A percentile compares a stretch with the other conserved stretches of the same genome.
Conservation (phyloP, 1,140 invertebrate genomes). For the Panagrolaimus sp. region DNA sequence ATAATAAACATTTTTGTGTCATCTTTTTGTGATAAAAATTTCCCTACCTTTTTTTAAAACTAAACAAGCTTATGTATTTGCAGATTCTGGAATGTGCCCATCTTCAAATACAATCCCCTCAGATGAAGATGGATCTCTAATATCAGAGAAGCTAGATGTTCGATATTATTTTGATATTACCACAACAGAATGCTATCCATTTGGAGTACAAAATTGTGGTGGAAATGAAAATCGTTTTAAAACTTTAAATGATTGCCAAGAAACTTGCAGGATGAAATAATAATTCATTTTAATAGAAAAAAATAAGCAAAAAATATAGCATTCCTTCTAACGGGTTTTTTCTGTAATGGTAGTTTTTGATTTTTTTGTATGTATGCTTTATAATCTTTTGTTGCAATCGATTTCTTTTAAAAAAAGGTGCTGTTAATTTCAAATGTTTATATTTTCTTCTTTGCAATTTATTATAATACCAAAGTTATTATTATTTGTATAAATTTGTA, state of each 20-base stretch:
- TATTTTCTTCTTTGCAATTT: not conserved
- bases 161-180: constrained; percentile 47
- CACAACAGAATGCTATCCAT: constrained; percentile 51
- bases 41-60: too few species aligned
- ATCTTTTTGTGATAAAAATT: too few species aligned
- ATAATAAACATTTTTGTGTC: not conserved
- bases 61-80: too few species aligned
- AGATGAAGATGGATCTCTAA: not conserved
- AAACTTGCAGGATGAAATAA: constrained; percentile 12
- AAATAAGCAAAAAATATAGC: not conserved
- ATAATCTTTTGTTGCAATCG: not conserved
- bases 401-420: not conserved
- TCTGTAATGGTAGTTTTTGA: not conserved
- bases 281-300: not conserved
- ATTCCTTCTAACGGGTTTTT: constrained; percentile 12
- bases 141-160: constrained; percentile 28
- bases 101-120: not conserved
- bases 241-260: constrained; percentile 6
- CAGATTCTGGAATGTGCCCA: constrained; percentile 32
- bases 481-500: not conserved
- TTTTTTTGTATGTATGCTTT: not conserved
- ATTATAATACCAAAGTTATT: not conserved
- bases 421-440: too few species aligned
- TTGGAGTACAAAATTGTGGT: constrained; percentile 49
- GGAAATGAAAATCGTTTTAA: constrained; percentile 18